Evolutionary conservation across 2,888 invertebrate species (phyloP).

Genomic region (Agrilus mali): DNA sequence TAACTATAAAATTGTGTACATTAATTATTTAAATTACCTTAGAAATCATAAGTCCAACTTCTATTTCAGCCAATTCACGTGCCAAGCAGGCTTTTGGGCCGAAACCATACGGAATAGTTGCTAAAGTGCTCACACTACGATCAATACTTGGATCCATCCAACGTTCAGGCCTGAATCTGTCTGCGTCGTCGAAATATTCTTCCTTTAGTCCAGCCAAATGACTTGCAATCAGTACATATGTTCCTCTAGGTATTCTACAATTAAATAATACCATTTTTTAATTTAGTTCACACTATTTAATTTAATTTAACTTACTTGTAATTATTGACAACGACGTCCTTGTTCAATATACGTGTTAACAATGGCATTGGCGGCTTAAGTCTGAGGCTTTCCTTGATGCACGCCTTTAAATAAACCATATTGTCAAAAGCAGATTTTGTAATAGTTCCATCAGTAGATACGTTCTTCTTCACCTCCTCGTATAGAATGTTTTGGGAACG

Average conservation of each 20-base stretch:
- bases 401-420: constrained; percentile 47
- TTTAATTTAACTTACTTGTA: constrained; percentile 32
- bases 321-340: constrained; percentile 45
- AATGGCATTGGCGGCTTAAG: constrained; percentile 53
- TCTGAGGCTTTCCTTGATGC: constrained; percentile 50
- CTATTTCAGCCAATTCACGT: constrained; percentile 46
- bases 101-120: constrained; percentile 51
- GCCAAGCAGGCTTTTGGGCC: constrained; percentile 51
- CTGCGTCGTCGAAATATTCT: constrained; percentile 51
- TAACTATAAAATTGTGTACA: not conserved
- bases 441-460: constrained; percentile 17
- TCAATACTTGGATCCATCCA: constrained; percentile 38
- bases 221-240: constrained; percentile 51
- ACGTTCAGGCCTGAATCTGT: constrained; percentile 47
- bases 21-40: constrained; percentile 32
- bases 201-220: constrained; percentile 48
- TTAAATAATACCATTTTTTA: not conserved
- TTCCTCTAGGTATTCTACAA: constrained; percentile 40
- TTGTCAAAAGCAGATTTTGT: constrained; percentile 21
- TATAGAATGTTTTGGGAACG: constrained; percentile 47
- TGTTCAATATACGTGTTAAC: constrained; percentile 44
- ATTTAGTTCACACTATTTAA: too few species aligned
- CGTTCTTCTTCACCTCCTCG: constrained; percentile 40
- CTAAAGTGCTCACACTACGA: constrained; percentile 34
- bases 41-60: constrained; percentile 43